phyloP scores from a whole-genome alignment of 1,140 invertebrate species.

The Leptonema lineaticorne region DNA sequence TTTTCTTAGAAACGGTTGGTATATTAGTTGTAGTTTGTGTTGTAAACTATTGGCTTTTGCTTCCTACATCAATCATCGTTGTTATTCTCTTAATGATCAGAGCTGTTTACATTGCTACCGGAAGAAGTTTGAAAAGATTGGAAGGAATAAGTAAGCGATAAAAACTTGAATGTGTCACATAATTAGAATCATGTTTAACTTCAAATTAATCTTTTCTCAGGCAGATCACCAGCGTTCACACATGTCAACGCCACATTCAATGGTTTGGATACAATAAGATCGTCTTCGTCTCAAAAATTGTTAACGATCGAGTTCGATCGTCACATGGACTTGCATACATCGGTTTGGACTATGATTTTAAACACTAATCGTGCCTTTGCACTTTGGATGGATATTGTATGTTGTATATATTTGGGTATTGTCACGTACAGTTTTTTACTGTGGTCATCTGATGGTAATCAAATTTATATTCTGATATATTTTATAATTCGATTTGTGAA shows the following conservation, averaged over 20 bases:
- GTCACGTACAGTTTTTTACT: slow-evolving; percentile 62
- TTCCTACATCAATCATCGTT: slow-evolving; percentile 71
- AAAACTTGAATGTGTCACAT: neutral
- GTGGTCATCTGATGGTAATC: slow-evolving; percentile 46
- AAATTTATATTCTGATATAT: neutral
- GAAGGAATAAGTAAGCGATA: slow-evolving; percentile 38
- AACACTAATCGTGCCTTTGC: slow-evolving; percentile 65
- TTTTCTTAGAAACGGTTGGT: slow-evolving; percentile 66
- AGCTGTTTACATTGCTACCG: slow-evolving; percentile 74
- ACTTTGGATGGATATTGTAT: slow-evolving; percentile 66
- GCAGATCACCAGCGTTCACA: slow-evolving; percentile 80
- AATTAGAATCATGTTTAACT: neutral
- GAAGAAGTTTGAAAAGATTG: slow-evolving; percentile 79
- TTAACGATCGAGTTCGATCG: slow-evolving; percentile 65
- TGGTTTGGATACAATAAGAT: slow-evolving; percentile 81
- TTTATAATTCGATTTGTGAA: neutral
- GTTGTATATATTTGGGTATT: slow-evolving; percentile 63
- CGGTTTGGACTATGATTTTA: slow-evolving; percentile 68
- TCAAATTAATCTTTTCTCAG: slow-evolving; percentile 46
- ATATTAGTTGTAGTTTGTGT: slow-evolving; percentile 72
- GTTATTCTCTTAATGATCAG: slow-evolving; percentile 69
- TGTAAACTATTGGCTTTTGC: slow-evolving; percentile 76
- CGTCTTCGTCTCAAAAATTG: slow-evolving; percentile 60
- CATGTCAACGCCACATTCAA: slow-evolving; percentile 77
- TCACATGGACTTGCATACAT: slow-evolving; percentile 71